phyloP scores from a whole-genome alignment of 2,797 vertebrate species.

The Cetoscarus ocellatus region DNA sequence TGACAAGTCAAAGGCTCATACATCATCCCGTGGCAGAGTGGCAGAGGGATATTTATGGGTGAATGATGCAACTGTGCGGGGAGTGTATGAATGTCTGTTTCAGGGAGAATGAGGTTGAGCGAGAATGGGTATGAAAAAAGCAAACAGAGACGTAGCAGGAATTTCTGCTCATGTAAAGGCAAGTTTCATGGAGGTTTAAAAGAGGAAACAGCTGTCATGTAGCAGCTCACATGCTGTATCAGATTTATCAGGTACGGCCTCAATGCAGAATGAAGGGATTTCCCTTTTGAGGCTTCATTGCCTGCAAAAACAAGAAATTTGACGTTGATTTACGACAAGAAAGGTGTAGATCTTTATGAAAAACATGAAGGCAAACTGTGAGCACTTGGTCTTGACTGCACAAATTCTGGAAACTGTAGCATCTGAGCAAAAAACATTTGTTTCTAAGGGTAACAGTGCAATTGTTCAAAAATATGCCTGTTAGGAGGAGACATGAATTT shows the following conservation, averaged over 20 bases:
- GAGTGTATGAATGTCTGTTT: slow-evolving; percentile 12
- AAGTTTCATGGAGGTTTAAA: slow-evolving; percentile 65
- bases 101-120: slow-evolving; percentile 18
- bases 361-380: no score
- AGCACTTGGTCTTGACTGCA: no score
- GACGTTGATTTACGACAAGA: no score
- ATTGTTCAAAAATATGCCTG: no score
- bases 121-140: slow-evolving; percentile 1
- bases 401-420: no score
- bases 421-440: no score
- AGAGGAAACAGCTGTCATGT: slow-evolving; percentile 31
- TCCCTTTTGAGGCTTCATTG: no score
- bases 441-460: no score
- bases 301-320: no score
- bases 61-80: slow-evolving; percentile 39
- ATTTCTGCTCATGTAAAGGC: slow-evolving; percentile 67
- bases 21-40: slow-evolving; percentile 47
- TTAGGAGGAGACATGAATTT: no score
- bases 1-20: slow-evolving; percentile 66
- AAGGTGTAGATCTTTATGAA: no score
- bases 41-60: slow-evolving; percentile 56
- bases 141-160: slow-evolving; percentile 22
- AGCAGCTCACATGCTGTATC: not conserved
- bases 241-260: not conserved
- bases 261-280: no score